Evolutionary conservation across 1,140 invertebrate species (phyloP).

Genomic region (Apocrypta bakeri): DNA sequence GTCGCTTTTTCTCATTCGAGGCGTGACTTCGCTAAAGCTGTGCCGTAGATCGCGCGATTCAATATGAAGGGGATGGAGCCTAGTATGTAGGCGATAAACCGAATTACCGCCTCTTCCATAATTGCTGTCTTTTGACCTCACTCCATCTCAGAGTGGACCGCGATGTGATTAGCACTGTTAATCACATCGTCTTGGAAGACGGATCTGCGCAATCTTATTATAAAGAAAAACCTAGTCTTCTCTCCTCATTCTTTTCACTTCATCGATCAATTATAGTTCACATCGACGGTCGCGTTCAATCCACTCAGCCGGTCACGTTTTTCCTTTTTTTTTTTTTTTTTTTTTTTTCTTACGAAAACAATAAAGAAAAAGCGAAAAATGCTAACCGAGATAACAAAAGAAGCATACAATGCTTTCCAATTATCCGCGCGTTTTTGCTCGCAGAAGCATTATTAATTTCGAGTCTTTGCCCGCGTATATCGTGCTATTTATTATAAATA

Average conservation of each 20-base stretch:
- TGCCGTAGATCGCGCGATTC: too few species aligned
- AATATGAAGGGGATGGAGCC: too few species aligned
- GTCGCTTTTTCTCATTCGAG: too few species aligned
- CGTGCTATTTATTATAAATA: too few species aligned
- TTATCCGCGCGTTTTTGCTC: background rate
- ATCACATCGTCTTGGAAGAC: background rate
- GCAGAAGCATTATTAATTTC: background rate
- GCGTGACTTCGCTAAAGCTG: too few species aligned
- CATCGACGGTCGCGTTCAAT: background rate
- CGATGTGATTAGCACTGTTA: too few species aligned
- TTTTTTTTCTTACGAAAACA: background rate
- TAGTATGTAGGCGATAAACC: background rate
- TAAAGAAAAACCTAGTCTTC: background rate
- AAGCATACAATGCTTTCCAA: background rate
- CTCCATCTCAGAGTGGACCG: background rate
- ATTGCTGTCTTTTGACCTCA: too few species aligned
- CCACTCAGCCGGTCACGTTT: background rate
- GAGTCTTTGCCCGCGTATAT: background rate
- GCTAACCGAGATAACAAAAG: background rate
- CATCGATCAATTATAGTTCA: slow-evolving; percentile 6
- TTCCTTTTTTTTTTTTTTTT: background rate
- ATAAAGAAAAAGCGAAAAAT: background rate
- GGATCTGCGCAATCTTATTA: background rate
- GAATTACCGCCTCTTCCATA: background rate
- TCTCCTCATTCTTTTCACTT: background rate